Evolutionary conservation across 2,797 vertebrate genomes (phyloP), one percentile per base, ranked within the genome.

Genomic region (Miichthys miiuy): DNA sequence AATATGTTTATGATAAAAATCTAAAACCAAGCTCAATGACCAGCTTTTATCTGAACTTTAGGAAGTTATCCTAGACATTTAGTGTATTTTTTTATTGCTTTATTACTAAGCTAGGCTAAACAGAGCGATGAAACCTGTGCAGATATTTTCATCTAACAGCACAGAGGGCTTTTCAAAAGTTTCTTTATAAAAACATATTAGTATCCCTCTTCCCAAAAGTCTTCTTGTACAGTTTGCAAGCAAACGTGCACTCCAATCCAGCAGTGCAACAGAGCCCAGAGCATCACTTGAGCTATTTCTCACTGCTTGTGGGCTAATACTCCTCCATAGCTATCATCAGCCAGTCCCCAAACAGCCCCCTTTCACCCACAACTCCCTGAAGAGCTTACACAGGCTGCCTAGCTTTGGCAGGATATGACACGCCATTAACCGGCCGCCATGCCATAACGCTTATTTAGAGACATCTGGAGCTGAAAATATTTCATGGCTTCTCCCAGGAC

Each of bases 401-500:
- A 52, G 82, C 69, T 66, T 80, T 83, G 83, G 83, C 80, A 90
- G 78, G 57, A 80, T 87, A 87, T 90, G 80, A 87, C 83, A 91
- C 75, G 52, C 81, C 78, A 85, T 91, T 87, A 90, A 79, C 65
- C 34, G 6, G 47, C 67, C 62, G 50, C 80, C 71, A 82, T 81
- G 55, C 81, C 80, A 79, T 71, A 80, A 84, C 41, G 68, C 84
- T 85, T 88, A 87, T 88, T 90, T 87, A 69, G 82, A 81, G 83
- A 90, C 82, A 88, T 89, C 80, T 87, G 83, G 82, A 81, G 83
- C 79, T 88, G 69, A 79, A 90, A 89, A 87, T 87, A 87, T 87
- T 85, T 81, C 76, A 87, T 57, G 85, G 88, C 83, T 89, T 84
- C 82, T 89, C 83, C 51, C 58, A 82, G 82, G 82, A 82, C 82